Evolutionary conservation across 2,113 vertebrate species (phyloP).

Genomic region (Talpa occidentalis): DNA sequence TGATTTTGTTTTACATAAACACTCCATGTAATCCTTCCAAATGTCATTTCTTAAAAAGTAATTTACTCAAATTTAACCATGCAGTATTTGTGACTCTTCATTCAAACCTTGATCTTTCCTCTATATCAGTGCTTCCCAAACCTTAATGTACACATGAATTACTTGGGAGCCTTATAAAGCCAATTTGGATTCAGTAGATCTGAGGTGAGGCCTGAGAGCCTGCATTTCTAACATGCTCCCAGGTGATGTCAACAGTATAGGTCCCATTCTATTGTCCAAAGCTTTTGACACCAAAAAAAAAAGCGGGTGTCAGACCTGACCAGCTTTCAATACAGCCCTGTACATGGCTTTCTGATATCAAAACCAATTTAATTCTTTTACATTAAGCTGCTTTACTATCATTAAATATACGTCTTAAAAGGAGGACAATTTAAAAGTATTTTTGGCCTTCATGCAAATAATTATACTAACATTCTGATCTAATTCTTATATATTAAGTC

Average conservation of each 20-base stretch:
- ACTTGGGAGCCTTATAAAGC: background rate
- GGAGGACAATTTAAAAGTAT: background rate
- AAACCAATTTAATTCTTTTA: background rate
- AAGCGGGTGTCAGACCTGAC: conserved; percentile 12
- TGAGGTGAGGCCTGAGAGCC: background rate
- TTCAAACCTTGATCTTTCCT: background rate
- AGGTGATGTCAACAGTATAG: background rate
- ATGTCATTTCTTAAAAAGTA: background rate
- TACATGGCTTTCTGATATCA: conserved; percentile 13
- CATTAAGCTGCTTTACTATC: background rate
- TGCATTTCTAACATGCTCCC: background rate
- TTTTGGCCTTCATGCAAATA: conserved; percentile 4
- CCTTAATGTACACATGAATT: background rate
- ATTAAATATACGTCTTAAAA: background rate
- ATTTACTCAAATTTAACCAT: background rate
- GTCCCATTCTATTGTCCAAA: background rate
- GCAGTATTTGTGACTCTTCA: background rate
- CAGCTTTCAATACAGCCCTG: background rate
- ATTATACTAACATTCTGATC: conserved; percentile 14
- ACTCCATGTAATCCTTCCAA: background rate
- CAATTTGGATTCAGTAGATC: background rate
- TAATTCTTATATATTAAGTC: background rate
- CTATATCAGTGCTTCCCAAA: background rate
- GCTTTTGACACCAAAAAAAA: conserved; percentile 19
- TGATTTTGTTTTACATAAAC: background rate